A percentile compares a stretch with the other conserved stretches of the same genome.
Conservation (phyloP, 2,797 vertebrate genomes). For the Sciurus vulgaris region DNA sequence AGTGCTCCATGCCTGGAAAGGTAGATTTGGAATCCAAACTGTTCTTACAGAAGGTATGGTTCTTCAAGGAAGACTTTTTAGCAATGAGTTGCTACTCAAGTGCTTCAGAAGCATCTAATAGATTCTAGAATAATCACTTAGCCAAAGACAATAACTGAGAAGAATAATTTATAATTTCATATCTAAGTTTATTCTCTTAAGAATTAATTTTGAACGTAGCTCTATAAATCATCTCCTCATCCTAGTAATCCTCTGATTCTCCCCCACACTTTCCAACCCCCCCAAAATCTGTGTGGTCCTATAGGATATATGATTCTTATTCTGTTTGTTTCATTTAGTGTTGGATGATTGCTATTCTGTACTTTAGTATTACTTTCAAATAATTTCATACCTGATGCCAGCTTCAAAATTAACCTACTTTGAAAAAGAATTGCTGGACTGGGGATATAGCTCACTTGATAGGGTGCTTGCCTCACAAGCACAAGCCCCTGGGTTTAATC, state of each 20-base stretch:
- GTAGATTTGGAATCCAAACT: not conserved
- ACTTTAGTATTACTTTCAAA: conserved; percentile 3
- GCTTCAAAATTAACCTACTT: not conserved
- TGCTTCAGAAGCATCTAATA: not conserved
- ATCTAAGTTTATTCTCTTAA: not conserved
- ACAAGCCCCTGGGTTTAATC: too few species aligned
- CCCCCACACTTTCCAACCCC: not conserved
- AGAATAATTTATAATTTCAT: not conserved
- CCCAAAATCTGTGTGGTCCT: not conserved
- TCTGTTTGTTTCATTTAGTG: not conserved
- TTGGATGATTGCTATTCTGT: not conserved
- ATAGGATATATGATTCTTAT: not conserved
- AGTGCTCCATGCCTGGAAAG: not conserved
- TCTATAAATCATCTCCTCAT: not conserved
- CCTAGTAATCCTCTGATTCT: not conserved
- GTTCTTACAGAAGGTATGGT: not conserved
- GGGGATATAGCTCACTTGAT: too few species aligned
- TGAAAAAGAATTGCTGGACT: not conserved
- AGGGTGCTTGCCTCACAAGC: too few species aligned
- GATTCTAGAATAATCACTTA: not conserved
- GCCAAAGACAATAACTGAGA: not conserved
- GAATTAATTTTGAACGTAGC: not conserved
- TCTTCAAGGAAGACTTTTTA: not conserved
- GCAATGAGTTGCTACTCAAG: not conserved
- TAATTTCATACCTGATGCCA: not conserved